These are phyloP conservation scores for Aphis craccivora DNA, from an alignment of 1,140 invertebrate genomes.

Conservation along the genomic window DNA sequence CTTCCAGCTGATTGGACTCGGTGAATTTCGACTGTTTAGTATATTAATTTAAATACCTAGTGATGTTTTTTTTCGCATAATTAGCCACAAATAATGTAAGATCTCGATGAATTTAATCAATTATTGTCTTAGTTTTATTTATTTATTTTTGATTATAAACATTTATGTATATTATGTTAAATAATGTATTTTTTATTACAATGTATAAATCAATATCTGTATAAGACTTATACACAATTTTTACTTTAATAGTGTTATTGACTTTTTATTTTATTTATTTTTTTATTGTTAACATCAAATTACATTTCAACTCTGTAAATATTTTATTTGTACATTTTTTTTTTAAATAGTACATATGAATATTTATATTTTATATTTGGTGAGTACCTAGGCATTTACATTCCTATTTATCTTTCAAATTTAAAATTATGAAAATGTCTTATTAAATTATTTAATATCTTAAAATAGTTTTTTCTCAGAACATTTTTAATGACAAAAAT, in stretches of 20 bases:
- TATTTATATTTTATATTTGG: no score
- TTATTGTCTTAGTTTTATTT: not conserved
- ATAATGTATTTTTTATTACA: not conserved
- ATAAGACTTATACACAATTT: not conserved
- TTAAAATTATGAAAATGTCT: no score
- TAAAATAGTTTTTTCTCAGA: no score
- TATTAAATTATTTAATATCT: no score
- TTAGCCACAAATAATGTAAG: not conserved
- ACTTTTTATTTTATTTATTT: not conserved
- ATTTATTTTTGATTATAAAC: not conserved
- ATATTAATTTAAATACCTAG: not conserved
- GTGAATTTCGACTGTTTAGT: not conserved
- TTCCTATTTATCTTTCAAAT: no score
- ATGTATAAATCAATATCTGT: not conserved
- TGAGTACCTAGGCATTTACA: no score
- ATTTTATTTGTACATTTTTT: no score
- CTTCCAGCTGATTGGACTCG: conserved; percentile 69
- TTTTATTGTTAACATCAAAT: not conserved
- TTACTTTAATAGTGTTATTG: not conserved
- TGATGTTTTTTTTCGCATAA: not conserved
- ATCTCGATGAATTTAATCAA: not conserved
- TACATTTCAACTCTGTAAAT: not conserved
- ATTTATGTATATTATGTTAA: not conserved
- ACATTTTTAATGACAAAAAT: no score
- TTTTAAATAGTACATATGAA: no score